A percentile compares a stretch with the other conserved stretches of the same genome.
phyloP scores from a whole-genome alignment of 2,888 invertebrate species.

The Leptopilina syphax region DNA sequence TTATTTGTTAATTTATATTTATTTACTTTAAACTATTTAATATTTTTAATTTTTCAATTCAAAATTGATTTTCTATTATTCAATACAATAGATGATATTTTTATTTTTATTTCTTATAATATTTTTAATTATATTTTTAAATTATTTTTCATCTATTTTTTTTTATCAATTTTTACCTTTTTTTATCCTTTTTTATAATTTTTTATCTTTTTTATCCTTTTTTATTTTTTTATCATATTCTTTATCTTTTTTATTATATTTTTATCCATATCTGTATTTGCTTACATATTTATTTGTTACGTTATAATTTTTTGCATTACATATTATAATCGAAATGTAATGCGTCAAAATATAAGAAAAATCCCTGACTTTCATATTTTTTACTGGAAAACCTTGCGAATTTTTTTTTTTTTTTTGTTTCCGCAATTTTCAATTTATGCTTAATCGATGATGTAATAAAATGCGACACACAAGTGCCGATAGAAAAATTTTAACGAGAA shows the following conservation, averaged over 20 bases:
- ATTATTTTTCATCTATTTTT: too few relatives aligned
- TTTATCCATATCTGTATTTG: too few relatives aligned
- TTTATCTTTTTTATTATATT: neutral
- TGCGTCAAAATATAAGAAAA: neutral
- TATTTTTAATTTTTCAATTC: too few relatives aligned
- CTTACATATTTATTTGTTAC: neutral
- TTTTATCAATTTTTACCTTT: too few relatives aligned
- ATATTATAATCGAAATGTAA: conserved; percentile 5
- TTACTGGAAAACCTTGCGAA: conserved; percentile 60
- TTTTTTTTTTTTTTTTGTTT: conserved; percentile 58
- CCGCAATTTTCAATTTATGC: conserved; percentile 62
- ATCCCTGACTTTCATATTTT: conserved; percentile 2
- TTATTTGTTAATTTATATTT: too few relatives aligned
- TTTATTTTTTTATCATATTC: neutral
- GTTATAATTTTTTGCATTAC: neutral
- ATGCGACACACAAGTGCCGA: conserved; percentile 18
- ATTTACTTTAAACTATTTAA: too few relatives aligned
- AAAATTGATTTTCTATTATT: too few relatives aligned
- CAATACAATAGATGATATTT: too few relatives aligned
- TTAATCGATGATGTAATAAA: conserved; percentile 58
- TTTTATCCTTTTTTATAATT: neutral
- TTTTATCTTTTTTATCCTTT: neutral
- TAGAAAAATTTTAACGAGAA: too few relatives aligned
- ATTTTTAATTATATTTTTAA: too few relatives aligned
- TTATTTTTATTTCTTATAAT: too few relatives aligned